Conservation (phyloP, 2,113 vertebrate genomes). For the Spermophilus dauricus region DNA sequence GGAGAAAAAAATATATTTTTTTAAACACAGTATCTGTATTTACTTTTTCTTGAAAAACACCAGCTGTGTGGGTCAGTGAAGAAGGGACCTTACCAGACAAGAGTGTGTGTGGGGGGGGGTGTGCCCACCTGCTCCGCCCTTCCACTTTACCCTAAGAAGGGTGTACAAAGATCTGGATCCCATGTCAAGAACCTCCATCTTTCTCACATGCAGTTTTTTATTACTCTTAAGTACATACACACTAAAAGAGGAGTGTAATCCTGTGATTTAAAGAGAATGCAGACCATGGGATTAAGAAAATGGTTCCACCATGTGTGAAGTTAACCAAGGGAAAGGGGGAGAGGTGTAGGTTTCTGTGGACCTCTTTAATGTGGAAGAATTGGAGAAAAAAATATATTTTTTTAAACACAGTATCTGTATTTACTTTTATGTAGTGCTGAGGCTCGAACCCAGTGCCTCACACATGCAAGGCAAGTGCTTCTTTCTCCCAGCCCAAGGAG, state of each 20-base stretch:
- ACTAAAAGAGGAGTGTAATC: background rate
- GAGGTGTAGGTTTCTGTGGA: background rate
- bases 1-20: too few relatives aligned
- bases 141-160: background rate
- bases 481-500: too few relatives aligned
- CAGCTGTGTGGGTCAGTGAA: background rate
- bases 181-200: background rate
- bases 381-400: too few relatives aligned
- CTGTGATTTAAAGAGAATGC: background rate
- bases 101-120: accelerated
- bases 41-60: background rate
- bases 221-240: background rate
- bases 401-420: too few relatives aligned
- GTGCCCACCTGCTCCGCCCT: background rate
- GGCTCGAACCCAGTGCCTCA: too few relatives aligned
- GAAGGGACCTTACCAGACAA: background rate
- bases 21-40: too few relatives aligned
- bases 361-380: background rate
- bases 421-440: too few relatives aligned
- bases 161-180: background rate
- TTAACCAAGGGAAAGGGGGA: background rate
- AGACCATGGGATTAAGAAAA: background rate
- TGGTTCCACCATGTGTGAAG: background rate
- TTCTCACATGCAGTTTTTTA: conserved; percentile 24
- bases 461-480: too few relatives aligned